Evolutionary conservation across 2,888 invertebrate genomes (phyloP), one percentile per base, ranked within the genome.

Genomic region (Drosophila barbarae): DNA sequence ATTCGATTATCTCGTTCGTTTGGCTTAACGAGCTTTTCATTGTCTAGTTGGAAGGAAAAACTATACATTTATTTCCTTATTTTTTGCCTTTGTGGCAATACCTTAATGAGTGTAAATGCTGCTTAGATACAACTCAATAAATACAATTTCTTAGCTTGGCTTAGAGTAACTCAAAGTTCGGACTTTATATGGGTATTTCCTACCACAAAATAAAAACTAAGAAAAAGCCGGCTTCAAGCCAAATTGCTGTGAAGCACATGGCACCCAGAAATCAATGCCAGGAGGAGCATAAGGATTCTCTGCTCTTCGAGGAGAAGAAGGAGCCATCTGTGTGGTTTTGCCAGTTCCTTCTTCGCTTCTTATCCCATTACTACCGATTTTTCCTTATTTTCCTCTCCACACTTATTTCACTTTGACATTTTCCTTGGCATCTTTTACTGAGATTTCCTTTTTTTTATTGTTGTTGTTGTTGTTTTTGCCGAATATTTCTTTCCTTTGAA

Each of bases 1-100:
- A 72, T 70, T 65, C 76, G 82, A 69, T 81, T 84, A 77, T 77
- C 72, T 72, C 68, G 60, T 70, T 69, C 66, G 76, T 70, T 72
- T 55, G 44, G 66, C 69, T 59, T 76, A 78, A 82, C 83, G 73
- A 82, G 79, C 71, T 68, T 63, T 69, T 46, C 21, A 15, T 35
- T 13, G 32, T 26, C 26, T 26, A 26, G 26, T 26, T 26, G 26
- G 10, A 30, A 10, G 3, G 9, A 30, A 9, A 30, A 9, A 9
- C 3, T 30, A 30, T 30, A 23, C 3, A 15, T 18, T 15, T 30
- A 46, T 21, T 18, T 18, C 18, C 13, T 13, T 30, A 8, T 18
- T 30, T 3, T 18, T 13, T 46, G 18, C 1, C 18, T 23, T 32
- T 32, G 13, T 18, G 18, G 30, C 6, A 8, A 12, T 13, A 21